phyloP scores from a whole-genome alignment of 2,113 vertebrate species.

The Myotis brandtii region DNA sequence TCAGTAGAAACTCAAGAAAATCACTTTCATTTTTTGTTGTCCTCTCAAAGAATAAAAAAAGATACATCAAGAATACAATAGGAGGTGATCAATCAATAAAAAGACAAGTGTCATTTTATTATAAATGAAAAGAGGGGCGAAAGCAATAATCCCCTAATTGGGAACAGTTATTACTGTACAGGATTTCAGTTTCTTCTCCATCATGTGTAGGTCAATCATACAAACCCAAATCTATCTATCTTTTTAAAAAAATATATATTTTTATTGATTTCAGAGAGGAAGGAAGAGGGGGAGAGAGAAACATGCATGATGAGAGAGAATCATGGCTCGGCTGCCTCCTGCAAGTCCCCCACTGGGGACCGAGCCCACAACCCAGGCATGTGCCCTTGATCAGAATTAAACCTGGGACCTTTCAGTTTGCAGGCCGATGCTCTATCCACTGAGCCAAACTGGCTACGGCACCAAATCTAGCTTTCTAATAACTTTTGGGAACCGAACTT shows the following conservation, averaged over 20 bases:
- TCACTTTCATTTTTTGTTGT: not conserved
- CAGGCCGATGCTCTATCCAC: no score
- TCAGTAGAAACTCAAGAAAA: slow-evolving; percentile 37
- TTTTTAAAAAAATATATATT: not conserved
- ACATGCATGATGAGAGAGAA: no score
- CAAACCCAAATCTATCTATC: slow-evolving; percentile 32
- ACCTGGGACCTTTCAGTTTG: no score
- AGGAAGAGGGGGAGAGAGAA: no score
- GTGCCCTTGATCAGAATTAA: no score
- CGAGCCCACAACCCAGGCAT: no score
- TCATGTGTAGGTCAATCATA: not conserved
- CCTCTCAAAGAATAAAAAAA: slow-evolving; percentile 8
- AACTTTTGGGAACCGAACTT: slow-evolving; percentile 26
- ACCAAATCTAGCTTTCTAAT: slow-evolving; percentile 42
- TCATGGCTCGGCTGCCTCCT: no score
- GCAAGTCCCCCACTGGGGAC: no score
- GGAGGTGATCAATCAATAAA: no score
- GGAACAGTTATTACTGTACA: not conserved
- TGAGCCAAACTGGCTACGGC: no score
- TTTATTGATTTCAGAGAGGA: no score
- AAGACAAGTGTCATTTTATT: no score
- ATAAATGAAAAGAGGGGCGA: not conserved
- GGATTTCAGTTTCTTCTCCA: not conserved
- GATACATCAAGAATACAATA: slow-evolving; percentile 23
- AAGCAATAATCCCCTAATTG: not conserved